Evolutionary conservation across 2,888 invertebrate species (phyloP).

Genomic region (Apomyelois bistriatella): DNA sequence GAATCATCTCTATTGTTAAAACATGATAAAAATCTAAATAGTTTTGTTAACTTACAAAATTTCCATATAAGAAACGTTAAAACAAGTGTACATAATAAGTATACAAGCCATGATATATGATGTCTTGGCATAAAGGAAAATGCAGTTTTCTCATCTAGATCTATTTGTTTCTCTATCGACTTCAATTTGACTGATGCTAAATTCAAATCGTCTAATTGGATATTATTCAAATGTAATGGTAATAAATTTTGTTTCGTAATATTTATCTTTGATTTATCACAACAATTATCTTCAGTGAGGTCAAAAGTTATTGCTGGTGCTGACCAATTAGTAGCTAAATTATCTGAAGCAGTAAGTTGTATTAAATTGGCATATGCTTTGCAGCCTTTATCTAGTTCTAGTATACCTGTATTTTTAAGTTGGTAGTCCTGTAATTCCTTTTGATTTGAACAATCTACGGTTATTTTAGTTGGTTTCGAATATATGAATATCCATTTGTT

Average conservation of each 20-base stretch:
- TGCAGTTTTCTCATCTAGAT: too few species aligned
- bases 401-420: background rate
- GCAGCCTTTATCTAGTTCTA: slow-evolving; percentile 12
- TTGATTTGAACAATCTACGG: slow-evolving; percentile 1
- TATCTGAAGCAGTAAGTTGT: slow-evolving; percentile 10
- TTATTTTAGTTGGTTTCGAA: slow-evolving; percentile 10
- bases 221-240: background rate
- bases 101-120: too few species aligned
- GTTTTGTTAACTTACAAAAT: too few species aligned
- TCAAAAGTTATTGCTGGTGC: slow-evolving; percentile 12
- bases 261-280: background rate
- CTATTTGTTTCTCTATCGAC: background rate
- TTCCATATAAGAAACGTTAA: background rate
- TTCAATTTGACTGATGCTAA: background rate
- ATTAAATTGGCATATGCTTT: slow-evolving; percentile 14
- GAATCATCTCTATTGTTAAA: too few species aligned
- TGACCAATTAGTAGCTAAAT: slow-evolving; percentile 13
- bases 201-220: background rate
- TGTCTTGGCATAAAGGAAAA: background rate
- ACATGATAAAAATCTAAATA: too few species aligned
- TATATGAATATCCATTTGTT: background rate
- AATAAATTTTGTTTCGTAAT: background rate
- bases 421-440: background rate
- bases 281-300: slow-evolving; percentile 14
- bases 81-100: too few species aligned